Base-by-base conservation (phyloP, 2,797 vertebrate species). In the Lepidocolaptes lacrymiger region DNA sequence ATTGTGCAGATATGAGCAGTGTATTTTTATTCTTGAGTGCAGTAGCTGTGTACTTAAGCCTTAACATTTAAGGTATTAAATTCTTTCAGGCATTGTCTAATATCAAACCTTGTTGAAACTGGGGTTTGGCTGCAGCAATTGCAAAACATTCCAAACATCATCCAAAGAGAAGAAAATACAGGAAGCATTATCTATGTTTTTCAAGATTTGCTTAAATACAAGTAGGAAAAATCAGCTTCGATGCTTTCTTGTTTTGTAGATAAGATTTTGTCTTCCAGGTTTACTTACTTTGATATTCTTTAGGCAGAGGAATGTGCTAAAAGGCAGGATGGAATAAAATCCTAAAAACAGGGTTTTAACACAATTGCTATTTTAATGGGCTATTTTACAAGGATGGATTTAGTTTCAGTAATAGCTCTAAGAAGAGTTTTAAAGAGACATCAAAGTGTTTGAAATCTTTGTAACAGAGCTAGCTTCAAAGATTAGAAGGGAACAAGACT, bases 391-490 rank as follows among this genome's bases (percentile, higher is more conserved):
- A 93, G 76, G 73, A 83, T 66, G 82, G 85, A 93, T 96, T 95
- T 91, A 84, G 87, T 96, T 97, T 96, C 92, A 94, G 34, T 89
- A 89, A 81, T 83, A 92, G 89, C 93, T 96, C 95, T 94, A 92
- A 92, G 90, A 93, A 94, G 75, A 96, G 66, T 96, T 95, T 96
- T 96, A 92, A 91, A 66, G 73, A 89, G 69, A 94, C 85, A 93
- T 96, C 95, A 96, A 94, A 97, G 94, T 91, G 83, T 89, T 81
- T 89, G 69, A 88, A 91, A 90, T 93, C 84, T 90, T 95, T 95
- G 91, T 94, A 95, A 95, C 51, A 91, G 88, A 94, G 37, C 68
- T 95, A 83, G 20, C n/a, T 16, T 74, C 37, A 77, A 87, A 96
- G 94, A 95, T 91, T 91, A 96, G 82, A 94, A 79, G 66, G 26